A percentile compares a stretch with the other conserved stretches of the same genome.
phyloP scores from a whole-genome alignment of 1,140 invertebrate genomes.

The Xylocopa sonorina region DNA sequence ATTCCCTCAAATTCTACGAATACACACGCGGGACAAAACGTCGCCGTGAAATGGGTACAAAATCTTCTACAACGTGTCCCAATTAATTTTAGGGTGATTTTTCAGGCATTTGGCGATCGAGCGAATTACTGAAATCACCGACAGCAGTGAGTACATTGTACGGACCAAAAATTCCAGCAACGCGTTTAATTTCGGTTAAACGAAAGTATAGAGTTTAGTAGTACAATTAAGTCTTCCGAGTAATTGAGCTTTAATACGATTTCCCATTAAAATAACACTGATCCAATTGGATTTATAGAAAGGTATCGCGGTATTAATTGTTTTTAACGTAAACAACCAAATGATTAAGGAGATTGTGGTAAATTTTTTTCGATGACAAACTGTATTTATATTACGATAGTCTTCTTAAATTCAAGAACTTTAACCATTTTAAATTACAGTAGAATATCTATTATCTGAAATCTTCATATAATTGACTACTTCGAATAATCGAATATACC shows the following conservation, averaged over 20 bases:
- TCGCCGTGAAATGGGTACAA: background rate
- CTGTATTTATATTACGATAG: too few relatives aligned
- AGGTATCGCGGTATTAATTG: too few relatives aligned
- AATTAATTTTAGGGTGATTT: background rate
- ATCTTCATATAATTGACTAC: too few relatives aligned
- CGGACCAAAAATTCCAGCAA: background rate
- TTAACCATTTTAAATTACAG: too few relatives aligned
- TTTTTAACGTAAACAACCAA: too few relatives aligned
- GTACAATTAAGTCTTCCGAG: background rate
- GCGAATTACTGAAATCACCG: too few relatives aligned
- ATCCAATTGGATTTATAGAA: background rate
- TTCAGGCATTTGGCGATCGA: background rate
- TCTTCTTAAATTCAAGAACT: too few relatives aligned
- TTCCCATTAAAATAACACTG: background rate
- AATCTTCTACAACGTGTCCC: background rate
- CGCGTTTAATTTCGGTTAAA: background rate
- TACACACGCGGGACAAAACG: background rate
- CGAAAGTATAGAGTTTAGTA: background rate
- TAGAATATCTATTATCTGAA: too few relatives aligned
- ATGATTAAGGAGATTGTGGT: too few relatives aligned
- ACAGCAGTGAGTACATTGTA: background rate
- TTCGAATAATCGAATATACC: too few relatives aligned
- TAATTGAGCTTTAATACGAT: background rate
- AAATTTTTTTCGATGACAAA: too few relatives aligned
- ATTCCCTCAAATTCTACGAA: background rate